Base-by-base conservation (phyloP, 2,888 invertebrate species). In the Steinernema scapterisci region DNA sequence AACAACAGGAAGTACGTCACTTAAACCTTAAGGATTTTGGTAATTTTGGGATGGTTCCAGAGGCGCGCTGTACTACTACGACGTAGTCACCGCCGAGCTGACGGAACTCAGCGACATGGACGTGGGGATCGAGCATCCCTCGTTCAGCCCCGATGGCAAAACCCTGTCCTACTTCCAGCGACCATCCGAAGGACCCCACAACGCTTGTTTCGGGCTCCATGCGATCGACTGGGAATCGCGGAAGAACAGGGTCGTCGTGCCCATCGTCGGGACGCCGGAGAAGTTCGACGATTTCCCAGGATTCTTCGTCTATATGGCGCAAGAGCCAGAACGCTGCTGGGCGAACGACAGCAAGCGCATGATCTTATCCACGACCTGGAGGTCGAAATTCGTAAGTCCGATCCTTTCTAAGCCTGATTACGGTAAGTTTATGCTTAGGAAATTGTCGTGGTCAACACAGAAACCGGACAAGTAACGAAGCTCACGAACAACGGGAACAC, bases 111-210 rank as follows among this genome's bases (percentile, higher is more conserved):
- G 79, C 31, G 51, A 79, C 13, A 11, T 25, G 16, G 74, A 75
- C 38, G 74, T 80, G 11, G 70, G 78, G 1, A 76, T 82, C 19
- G 78, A 83, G 70, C 52, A 72, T 9, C 73, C 82, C 7, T 70
- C 78, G 16, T 84, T 86, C 75, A 77, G 80, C 7, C 83, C 84
- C 16, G 80, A 85, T 74, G 83, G 84, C 13, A 77, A 78, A 21
- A 74, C 63, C n/a, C 38, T 83, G 13, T 73, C 76, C 7, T 82
- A 75, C 71, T 80, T 83, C 56, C 72, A 79, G 48, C 75, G 86
- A 19, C 70, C 75, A 0, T 78, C 85, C n/a, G 82, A 78, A 45
- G 85, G 85, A 43, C 84, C 86, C 0, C 86, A 86, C 76, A 73
- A 79, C 27, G 81, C 83, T 0, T 72, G 75, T n/a, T 73, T 82